Base-by-base conservation (phyloP, 2,888 invertebrate genomes). In the Philopedon plagiatum region DNA sequence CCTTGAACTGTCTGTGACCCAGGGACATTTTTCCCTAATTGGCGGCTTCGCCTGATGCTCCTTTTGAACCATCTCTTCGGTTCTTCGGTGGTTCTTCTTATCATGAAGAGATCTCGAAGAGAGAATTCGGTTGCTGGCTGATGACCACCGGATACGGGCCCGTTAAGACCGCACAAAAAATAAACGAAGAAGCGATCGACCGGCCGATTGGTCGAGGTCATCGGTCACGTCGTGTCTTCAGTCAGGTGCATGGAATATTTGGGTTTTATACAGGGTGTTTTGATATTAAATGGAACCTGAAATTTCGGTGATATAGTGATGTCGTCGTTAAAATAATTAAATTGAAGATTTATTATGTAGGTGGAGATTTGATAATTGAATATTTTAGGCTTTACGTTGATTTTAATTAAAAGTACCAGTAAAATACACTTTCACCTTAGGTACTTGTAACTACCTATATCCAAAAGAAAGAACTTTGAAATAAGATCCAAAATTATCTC, bases 111-210 rank as follows among this genome's bases (percentile, higher is more conserved):
- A 63, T 63, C 63, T 54, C 51, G 29, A 18, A 29, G 58, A 56
- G 61, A 57, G 67, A 72, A 62, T 63, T 72, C 67, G 67, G 67
- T 39, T 67, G 67, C 67, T 60, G 66, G 61, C 62, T 26, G 73
- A 65, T 73, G 73, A 73, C 73, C 73, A 73, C 73, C 73, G 69
- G 73, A 73, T 73, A 61, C 32, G 69, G 51, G 60, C 39, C 73
- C 69, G 73, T 73, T 73, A 70, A 57, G 61, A 32, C 44, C 56
- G 29, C 2, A 65, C 60, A 68, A 72, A 66, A 69, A 68, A 69
- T 23, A 46, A 73, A 44, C 21, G 68, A 69, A 73, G 68, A 73
- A 69, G 51, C 68, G 39, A 61, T 58, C 32, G 54, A 26, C 26
- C 11, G 66, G 37, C 19, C 71, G 71, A 71, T 66, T 66, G 56